Evolutionary conservation across 2,888 invertebrate genomes (phyloP).

Genomic region (Amblyteles armatorius): DNA sequence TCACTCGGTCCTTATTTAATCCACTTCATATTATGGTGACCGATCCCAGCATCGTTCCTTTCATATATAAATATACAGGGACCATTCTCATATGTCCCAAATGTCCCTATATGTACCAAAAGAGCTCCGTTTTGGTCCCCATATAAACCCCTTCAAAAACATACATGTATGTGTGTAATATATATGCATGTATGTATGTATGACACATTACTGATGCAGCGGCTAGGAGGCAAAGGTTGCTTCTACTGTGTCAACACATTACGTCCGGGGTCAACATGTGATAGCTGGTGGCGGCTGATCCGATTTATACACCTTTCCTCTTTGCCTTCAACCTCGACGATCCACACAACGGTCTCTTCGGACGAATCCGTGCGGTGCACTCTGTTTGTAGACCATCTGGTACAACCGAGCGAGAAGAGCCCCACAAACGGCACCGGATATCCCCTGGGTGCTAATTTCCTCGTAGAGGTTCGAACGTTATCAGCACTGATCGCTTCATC

Average conservation of each 20-base stretch:
- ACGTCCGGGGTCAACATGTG: conserved; percentile 37
- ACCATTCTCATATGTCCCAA: no score
- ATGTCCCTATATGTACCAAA: no score
- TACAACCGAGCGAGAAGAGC: neutral
- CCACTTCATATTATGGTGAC: no score
- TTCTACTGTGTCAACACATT: conserved; percentile 35
- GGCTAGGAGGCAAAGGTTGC: conserved; percentile 15
- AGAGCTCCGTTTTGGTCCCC: no score
- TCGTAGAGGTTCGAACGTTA: neutral
- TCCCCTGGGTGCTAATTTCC: neutral
- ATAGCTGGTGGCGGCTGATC: conserved; percentile 33
- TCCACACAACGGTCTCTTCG: conserved; percentile 3
- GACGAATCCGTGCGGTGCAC: conserved; percentile 2
- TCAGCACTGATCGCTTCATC: neutral
- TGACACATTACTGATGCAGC: neutral
- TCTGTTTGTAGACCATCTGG: conserved; percentile 14
- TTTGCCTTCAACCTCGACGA: conserved; percentile 34
- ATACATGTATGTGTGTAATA: neutral
- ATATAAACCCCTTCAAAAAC: no score
- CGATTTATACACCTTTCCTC: conserved; percentile 16
- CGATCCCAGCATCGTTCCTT: no score
- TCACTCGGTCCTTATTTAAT: no score
- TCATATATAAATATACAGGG: no score
- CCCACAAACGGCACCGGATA: neutral
- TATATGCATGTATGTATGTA: neutral